Base-by-base conservation (phyloP, 2,797 vertebrate species). In the Sciurus vulgaris region DNA sequence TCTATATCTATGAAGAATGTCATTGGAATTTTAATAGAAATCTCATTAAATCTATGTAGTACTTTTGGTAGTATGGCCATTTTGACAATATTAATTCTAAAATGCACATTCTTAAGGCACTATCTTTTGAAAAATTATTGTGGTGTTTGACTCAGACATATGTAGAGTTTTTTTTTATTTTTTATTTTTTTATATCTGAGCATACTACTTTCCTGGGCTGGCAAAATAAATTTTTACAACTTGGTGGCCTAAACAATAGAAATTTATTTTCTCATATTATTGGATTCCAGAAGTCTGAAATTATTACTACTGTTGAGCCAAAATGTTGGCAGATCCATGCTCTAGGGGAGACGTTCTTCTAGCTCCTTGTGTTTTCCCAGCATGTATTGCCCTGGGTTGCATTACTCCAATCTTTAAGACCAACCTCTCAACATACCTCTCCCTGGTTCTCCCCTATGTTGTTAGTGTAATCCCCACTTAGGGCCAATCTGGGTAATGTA, bases 231-330 rank as follows among this genome's bases (percentile, higher is more conserved):
- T 61, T 38, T 69, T 35, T 14, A 79, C 2, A 79, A 88, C 2
- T 18, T 83, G 14, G 10, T 78, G n/a, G 11, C 33, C 87, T 81
- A 91, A 59, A 81, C 4, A 61, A 33, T 20, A 88, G 30, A 44
- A 79, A 41, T 81, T 84, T 74, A 82, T 89, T 83, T 93, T 86
- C 33, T 95, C 26, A 2, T 73, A 14, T 73, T 54, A 85, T 38
- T 77, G 56, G 63, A 93, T 7, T 38, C 26, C 22, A 73, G 18
- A 87, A 4, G 7, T 91, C 69, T 26, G 17, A 81, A 95, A 35
- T 94, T 33, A 81, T 18, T n/a, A 24, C 61, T 22, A 30, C 13
- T 67, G 8, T 33, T 61, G 30, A 51, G 67, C 1, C 14, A 35
- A 61, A 26, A 41, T 49, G 3, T 7, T 1, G 3, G 8, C 2